Evolutionary conservation across 2,797 vertebrate species (phyloP).

Genomic region (Odontamblyopus lacepedii): DNA sequence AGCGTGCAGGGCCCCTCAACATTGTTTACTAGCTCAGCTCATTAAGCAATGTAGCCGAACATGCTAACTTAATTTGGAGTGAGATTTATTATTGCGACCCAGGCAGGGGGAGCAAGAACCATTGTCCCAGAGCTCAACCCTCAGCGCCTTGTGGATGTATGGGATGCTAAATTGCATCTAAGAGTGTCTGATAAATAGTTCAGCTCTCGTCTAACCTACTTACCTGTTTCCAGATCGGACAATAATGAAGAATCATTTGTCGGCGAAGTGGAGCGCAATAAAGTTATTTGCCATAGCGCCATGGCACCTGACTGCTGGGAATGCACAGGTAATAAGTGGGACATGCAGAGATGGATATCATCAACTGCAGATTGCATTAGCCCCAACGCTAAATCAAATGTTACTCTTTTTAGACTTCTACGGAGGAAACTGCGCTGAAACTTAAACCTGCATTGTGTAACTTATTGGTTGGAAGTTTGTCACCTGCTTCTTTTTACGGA

Average conservation of each 20-base stretch:
- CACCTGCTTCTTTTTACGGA: no score
- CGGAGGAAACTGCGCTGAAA: background rate
- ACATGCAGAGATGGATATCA: conserved; percentile 35
- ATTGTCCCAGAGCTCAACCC: conserved; percentile 62
- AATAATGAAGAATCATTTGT: conserved; percentile 75
- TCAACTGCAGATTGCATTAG: conserved; percentile 28
- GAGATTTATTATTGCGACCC: conserved; percentile 75
- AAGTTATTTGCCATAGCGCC: conserved; percentile 56
- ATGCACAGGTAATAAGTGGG: conserved; percentile 26
- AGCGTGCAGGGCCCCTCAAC: conserved; percentile 46
- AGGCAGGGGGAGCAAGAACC: conserved; percentile 43
- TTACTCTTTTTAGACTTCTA: conserved; percentile 1
- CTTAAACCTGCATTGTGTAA: no score
- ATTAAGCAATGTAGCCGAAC: conserved; percentile 77
- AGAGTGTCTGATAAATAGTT: conserved; percentile 70
- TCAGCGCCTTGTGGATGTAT: conserved; percentile 49
- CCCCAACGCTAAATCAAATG: background rate
- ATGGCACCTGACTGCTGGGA: conserved; percentile 32
- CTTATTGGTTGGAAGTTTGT: no score
- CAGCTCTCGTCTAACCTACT: conserved; percentile 70
- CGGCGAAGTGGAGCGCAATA: conserved; percentile 45
- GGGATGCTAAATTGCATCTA: conserved; percentile 70
- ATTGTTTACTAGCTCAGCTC: conserved; percentile 76
- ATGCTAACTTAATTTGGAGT: conserved; percentile 79
- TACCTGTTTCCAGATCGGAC: conserved; percentile 66